phyloP scores from a whole-genome alignment of 2,888 invertebrate species.

The Scaptomyza cyrtandrae region DNA sequence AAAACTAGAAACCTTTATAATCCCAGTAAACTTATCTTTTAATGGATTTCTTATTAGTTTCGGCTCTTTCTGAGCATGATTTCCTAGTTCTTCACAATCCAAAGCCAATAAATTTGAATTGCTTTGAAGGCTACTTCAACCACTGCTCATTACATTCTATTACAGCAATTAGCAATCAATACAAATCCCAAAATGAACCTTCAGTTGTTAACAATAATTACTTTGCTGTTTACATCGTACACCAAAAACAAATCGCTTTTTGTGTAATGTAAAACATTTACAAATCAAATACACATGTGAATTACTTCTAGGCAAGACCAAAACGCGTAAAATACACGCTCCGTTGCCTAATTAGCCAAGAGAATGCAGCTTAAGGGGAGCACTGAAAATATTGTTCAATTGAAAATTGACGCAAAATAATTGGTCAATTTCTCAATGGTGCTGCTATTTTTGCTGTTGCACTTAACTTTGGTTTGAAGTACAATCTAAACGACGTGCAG shows the following conservation, averaged over 20 bases:
- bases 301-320: conserved; percentile 32
- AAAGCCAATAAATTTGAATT: conserved; percentile 2
- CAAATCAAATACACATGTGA: conserved; percentile 36
- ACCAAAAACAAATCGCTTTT: conserved; percentile 20
- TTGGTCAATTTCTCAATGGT: conserved; percentile 67
- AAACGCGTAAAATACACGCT: conserved; percentile 50
- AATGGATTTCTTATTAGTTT: no score
- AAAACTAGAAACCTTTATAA: not conserved
- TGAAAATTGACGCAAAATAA: conserved; percentile 66
- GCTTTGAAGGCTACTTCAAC: conserved; percentile 32
- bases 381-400: conserved; percentile 52
- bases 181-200: conserved; percentile 37
- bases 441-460: conserved; percentile 46
- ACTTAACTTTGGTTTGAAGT: conserved; percentile 78
- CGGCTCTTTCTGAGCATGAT: not conserved
- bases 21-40: not conserved
- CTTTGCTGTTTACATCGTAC: not conserved
- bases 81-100: conserved; percentile 2
- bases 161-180: conserved; percentile 13
- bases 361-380: conserved; percentile 20
- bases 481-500: conserved; percentile 56
- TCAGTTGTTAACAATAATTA: conserved; percentile 15
- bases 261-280: conserved; percentile 35
- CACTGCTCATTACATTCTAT: conserved; percentile 31
- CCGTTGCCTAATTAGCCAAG: conserved; percentile 69